Percentiles rank a stretch among this genome's conserved stretches.
phyloP scores from a whole-genome alignment of 1,140 invertebrate genomes.

The Gryon sp. region DNA sequence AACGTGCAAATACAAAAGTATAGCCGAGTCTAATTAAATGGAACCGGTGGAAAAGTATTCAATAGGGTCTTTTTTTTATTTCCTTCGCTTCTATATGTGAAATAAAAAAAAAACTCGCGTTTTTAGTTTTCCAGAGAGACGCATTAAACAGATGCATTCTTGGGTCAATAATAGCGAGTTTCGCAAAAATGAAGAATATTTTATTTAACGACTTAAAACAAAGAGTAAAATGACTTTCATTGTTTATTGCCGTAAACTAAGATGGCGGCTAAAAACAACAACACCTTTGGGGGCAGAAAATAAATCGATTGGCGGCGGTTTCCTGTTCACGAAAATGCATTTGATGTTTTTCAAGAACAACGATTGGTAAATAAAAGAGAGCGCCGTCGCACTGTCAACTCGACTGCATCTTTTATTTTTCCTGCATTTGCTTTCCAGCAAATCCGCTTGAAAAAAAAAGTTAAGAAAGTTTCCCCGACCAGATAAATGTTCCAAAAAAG shows the following conservation, averaged over 20 bases:
- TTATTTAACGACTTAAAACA: neutral
- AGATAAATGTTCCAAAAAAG: constrained; percentile 51
- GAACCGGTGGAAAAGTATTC: neutral
- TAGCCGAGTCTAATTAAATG: neutral
- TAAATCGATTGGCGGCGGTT: constrained; percentile 42
- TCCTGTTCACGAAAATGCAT: constrained; percentile 43
- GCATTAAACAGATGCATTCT: constrained; percentile 6
- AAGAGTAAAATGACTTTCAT: constrained; percentile 43
- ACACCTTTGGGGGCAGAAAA: constrained; percentile 24
- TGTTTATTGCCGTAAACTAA: constrained; percentile 38
- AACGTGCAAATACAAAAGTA: too few species aligned
- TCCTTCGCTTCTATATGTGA: neutral
- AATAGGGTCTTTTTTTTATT: too few species aligned
- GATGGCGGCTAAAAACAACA: constrained; percentile 32
- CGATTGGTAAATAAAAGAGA: constrained; percentile 49
- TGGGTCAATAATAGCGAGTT: constrained; percentile 13
- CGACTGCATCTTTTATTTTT: constrained; percentile 43
- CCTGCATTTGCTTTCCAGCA: constrained; percentile 31
- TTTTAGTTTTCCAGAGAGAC: neutral
- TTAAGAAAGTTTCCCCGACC: constrained; percentile 47
- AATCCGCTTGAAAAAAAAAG: constrained; percentile 49
- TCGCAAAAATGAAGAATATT: constrained; percentile 20
- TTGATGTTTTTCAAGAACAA: constrained; percentile 53
- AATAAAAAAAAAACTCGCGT: neutral
- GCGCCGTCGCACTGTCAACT: too few species aligned